Evolutionary conservation across 2,888 invertebrate genomes (phyloP).

Genomic region (Dicyrtoma fusca): DNA sequence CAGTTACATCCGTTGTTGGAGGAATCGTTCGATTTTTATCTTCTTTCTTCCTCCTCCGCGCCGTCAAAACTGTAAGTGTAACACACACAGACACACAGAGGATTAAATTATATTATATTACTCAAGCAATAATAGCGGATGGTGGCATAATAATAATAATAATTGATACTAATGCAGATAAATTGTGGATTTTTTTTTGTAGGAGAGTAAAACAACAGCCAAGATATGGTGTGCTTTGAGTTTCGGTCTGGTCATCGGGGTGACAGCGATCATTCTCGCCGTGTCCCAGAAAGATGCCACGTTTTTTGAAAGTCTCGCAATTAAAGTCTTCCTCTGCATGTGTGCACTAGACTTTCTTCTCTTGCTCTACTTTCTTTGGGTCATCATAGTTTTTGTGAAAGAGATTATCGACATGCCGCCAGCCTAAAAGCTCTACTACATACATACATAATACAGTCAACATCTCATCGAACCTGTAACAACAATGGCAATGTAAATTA

Average conservation of each 20-base stretch:
- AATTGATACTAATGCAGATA: too few relatives aligned
- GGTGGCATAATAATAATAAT: too few relatives aligned
- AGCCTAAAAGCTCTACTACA: not conserved
- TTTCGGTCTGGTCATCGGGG: slow-evolving; percentile 54
- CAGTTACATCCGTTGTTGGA: slow-evolving; percentile 53
- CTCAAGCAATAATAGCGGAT: too few relatives aligned
- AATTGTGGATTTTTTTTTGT: slow-evolving; percentile 24
- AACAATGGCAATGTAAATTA: too few relatives aligned
- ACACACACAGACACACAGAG: too few relatives aligned
- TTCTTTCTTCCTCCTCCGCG: slow-evolving; percentile 54
- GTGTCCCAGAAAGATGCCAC: slow-evolving; percentile 55
- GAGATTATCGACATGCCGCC: slow-evolving; percentile 55
- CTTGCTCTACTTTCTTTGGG: slow-evolving; percentile 57
- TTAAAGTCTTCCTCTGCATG: slow-evolving; percentile 54
- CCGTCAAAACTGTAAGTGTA: slow-evolving; percentile 53
- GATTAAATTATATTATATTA: slow-evolving; percentile 1
- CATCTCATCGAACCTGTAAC: too few relatives aligned
- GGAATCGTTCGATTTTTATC: slow-evolving; percentile 55
- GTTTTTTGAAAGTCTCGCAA: slow-evolving; percentile 52
- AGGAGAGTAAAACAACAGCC: slow-evolving; percentile 57
- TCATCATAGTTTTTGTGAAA: slow-evolving; percentile 56
- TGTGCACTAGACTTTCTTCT: slow-evolving; percentile 55
- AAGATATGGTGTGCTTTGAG: slow-evolving; percentile 55
- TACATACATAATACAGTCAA: too few relatives aligned
- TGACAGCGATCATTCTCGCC: slow-evolving; percentile 55